Base-by-base conservation (phyloP, 2,113 vertebrate species). In the Cryptomyrus ogoouensis region DNA sequence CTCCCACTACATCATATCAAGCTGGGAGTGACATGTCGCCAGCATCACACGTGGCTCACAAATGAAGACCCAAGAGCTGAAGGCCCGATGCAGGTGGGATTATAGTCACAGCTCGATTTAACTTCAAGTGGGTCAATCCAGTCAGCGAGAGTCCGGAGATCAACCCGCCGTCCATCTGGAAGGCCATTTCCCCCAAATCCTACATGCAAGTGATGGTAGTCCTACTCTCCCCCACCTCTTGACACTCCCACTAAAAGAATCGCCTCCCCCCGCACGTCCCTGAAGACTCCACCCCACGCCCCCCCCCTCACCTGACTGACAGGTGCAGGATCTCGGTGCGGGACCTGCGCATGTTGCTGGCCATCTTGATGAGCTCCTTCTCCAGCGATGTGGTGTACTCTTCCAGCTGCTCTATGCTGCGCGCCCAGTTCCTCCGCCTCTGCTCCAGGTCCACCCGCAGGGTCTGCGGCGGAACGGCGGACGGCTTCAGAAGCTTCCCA, bases 261-360 rank as follows among this genome's bases (percentile, higher is more conserved):
- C 13, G 2, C n/a, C 31, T 3, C 70, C 31, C 80, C 44, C 39
- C 17, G 0, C 50, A 49, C 7, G 24, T 24, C 24, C 85, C n/a
- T 39, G n/a, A 53, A 84, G 19, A 47, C 24, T 12, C 56, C 83
- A 91, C 89, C 52, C 49, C n/a, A n/a, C n/a, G n/a, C n/a, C n/a
- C 46, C 46, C 17, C 70, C 21, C 49, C 94, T 95, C 90, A 98
- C 97, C 97, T 98, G 94, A 95, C 94, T 87, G 96, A 96, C 80
- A 98, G 93, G 92, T 96, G 95, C 87, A 98, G 91, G 77, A 97
- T 96, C 90, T 98, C 96, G 0, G 97, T 97, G 84, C 95, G 96
- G 46, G 96, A 95, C 92, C 95, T 95, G 90, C 97, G 96, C 94
- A 98, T 92, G 92, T 96, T 96, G 35, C 96, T 94, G 10, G 96